Base-by-base conservation (phyloP, 2,797 vertebrate genomes). In the Natrix natrix region DNA sequence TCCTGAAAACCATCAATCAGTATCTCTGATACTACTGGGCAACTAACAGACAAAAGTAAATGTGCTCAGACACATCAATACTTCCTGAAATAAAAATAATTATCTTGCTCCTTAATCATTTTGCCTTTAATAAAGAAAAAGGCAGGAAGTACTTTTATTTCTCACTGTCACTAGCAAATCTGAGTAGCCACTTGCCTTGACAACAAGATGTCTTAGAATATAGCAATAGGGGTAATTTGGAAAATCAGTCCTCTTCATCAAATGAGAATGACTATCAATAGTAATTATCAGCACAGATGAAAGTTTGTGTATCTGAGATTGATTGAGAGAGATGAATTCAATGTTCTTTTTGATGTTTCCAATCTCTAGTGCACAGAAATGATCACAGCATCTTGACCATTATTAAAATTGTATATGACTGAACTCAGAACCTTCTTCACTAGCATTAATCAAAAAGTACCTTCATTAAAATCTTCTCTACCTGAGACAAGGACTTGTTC, bases 21-120 rank as follows among this genome's bases (percentile, higher is more conserved):
- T 3, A 59, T 91, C 94, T 94, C 95, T 94, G 95, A 95, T 95
- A 95, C 93, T 94, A 94, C 89, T 86, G 87, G 87, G n/a, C 69
- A 78, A 22, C 37, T 22, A 78, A 22, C 74, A 78, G 74, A 78
- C 32, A 78, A 22, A 78, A 43, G 37, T 32, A 78, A 11, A 43
- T 93, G 93, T 91, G 93, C 91, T 57, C 20, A 22, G 8, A 43
- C 8, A 43, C 8, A 78, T 43, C 8, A 24, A 78, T 95, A 66
- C 37, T 0, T 54, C 0, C 0, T 5, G 91, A 56, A 92, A 55
- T 22, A 83, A 88, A 8, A 91, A 90, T 63, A 92, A 92, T 48
- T 13, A 43, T 48, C 1, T 94, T 92, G 74, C 88, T 14, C n/a
- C 55, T 56, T 24, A 8, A 0, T 52, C 86, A 59, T 8, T 32